A percentile compares a stretch with the other conserved stretches of the same genome.
Conservation (phyloP, 2,797 vertebrate species). For the Propithecus deckenii region DNA sequence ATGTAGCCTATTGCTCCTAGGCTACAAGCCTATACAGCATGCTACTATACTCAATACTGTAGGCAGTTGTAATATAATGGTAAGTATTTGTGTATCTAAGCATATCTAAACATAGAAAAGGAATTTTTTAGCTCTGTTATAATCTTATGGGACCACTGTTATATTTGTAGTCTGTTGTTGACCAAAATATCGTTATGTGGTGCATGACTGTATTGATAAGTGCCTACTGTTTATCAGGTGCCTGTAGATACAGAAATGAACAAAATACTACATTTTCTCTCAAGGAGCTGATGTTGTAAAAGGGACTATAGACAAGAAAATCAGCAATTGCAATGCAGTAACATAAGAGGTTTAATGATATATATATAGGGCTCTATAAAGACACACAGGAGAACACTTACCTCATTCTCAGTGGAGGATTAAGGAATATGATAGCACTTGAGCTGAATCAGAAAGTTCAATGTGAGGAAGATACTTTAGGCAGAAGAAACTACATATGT, state of each 20-base stretch:
- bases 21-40: not conserved
- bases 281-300: not conserved
- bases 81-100: not conserved
- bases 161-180: not conserved
- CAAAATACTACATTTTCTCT: not conserved
- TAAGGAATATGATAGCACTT: not conserved
- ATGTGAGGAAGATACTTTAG: not conserved
- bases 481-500: not conserved
- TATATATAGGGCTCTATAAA: not conserved
- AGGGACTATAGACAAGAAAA: not conserved
- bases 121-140: not conserved
- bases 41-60: not conserved
- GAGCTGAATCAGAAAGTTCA: not conserved
- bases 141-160: not conserved
- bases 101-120: not conserved
- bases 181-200: not conserved
- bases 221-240: not conserved
- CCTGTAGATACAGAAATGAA: slow-evolving; percentile 8
- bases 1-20: not conserved
- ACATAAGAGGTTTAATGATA: not conserved
- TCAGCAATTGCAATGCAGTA: not conserved
- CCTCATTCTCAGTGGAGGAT: not conserved
- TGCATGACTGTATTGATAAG: not conserved
- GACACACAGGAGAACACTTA: not conserved
- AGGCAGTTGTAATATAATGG: not conserved